phyloP scores from a whole-genome alignment of 30 jellyfish, hydroid and myxozoan species.

The Pseudorhiza aurosa region DNA sequence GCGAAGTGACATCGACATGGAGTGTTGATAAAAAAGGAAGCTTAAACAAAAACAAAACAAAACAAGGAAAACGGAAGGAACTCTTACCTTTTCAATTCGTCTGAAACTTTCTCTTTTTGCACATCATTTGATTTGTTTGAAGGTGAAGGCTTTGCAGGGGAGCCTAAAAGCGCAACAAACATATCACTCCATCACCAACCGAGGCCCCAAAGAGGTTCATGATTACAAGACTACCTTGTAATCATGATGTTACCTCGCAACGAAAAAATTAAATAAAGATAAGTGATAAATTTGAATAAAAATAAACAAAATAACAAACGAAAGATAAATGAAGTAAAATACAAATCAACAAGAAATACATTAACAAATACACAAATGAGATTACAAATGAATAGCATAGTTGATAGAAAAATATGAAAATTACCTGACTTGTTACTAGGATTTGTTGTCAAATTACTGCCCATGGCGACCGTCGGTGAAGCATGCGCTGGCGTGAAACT shows the following conservation, averaged over 20 bases:
- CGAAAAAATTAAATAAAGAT: no score
- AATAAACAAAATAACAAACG: no score
- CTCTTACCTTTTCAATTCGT: constrained; percentile 9
- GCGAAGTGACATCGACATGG: no score
- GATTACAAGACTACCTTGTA: no score
- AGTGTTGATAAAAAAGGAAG: no score
- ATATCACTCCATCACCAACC: no score
- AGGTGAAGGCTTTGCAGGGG: constrained; percentile 68
- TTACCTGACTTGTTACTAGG: constrained; percentile 78
- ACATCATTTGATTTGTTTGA: constrained; percentile 23
- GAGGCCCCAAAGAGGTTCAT: no score
- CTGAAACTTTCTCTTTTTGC: constrained; percentile 31
- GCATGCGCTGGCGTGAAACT: constrained; percentile 93
- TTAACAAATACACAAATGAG: no score
- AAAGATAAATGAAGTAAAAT: not conserved
- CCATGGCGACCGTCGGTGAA: constrained; percentile 59
- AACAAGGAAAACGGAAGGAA: no score
- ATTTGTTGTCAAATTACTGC: constrained; percentile 25
- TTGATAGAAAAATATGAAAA: constrained; percentile 8
- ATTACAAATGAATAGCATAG: not conserved
- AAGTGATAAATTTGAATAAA: no score
- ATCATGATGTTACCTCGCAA: no score
- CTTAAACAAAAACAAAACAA: no score
- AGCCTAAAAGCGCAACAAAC: constrained; percentile 24
- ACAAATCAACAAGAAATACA: not conserved